These are phyloP conservation scores for Arvicanthis niloticus DNA, from an alignment of 2,113 vertebrate species.

Conservation along the genomic window DNA sequence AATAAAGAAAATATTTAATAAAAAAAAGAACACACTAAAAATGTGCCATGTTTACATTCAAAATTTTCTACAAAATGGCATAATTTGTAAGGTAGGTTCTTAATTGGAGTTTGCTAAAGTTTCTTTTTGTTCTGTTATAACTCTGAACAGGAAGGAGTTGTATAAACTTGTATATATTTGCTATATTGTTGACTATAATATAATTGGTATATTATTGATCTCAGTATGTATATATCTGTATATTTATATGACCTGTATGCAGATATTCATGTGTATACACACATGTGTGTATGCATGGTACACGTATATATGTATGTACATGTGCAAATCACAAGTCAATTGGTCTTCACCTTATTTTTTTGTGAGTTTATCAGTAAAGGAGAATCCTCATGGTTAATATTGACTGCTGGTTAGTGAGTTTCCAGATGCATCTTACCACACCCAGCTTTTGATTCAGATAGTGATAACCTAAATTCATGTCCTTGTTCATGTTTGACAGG, in stretches of 20 bases:
- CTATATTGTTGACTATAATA: too few species aligned
- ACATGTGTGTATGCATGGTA: neutral
- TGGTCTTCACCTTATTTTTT: neutral
- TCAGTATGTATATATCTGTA: neutral
- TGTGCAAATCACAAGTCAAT: neutral
- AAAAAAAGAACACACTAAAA: too few species aligned
- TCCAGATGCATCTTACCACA: neutral
- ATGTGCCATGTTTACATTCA: neutral
- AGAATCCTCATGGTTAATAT: neutral
- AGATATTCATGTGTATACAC: neutral
- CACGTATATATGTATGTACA: accelerated
- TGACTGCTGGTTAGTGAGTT: neutral
- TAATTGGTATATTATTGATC: neutral
- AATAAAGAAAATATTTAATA: too few species aligned
- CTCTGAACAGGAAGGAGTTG: neutral
- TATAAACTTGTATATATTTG: too few species aligned
- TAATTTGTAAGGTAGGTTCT: neutral
- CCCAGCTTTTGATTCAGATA: too few species aligned
- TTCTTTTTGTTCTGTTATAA: neutral
- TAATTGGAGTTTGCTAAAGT: neutral
- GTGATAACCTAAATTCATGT: neutral
- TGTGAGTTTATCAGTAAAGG: neutral
- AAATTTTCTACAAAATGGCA: neutral
- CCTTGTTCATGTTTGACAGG: neutral
- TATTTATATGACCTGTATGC: neutral